Evolutionary conservation across 2,888 invertebrate genomes (phyloP).

Genomic region (Chrysina gloriosa): DNA sequence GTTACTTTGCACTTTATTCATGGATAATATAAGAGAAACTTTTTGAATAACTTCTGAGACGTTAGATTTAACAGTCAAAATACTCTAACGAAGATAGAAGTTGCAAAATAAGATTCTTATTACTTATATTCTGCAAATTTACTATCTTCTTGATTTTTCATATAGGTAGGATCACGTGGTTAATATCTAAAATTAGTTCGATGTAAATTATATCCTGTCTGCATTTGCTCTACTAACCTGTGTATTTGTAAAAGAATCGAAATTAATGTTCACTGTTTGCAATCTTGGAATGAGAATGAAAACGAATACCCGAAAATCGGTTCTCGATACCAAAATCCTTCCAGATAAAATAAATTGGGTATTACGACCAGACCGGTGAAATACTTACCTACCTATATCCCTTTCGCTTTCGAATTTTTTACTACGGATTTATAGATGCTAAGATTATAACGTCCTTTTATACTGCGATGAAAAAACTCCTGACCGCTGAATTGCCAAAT

Average conservation of each 20-base stretch:
- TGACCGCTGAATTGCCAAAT: background rate
- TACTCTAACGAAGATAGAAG: too few species aligned
- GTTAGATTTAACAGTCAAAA: too few species aligned
- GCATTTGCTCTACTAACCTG: background rate
- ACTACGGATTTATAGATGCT: constrained; percentile 13
- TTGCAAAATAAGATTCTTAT: too few species aligned
- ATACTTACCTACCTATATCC: constrained; percentile 12
- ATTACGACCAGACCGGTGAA: constrained; percentile 3
- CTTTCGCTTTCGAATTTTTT: constrained; percentile 23
- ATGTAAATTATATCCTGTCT: too few species aligned
- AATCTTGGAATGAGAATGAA: background rate
- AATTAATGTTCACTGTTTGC: background rate
- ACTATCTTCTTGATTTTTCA: too few species aligned
- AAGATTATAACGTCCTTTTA: background rate
- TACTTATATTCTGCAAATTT: too few species aligned
- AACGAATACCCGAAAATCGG: constrained; percentile 19
- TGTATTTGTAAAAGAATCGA: background rate
- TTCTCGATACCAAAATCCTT: constrained; percentile 9
- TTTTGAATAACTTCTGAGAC: too few species aligned
- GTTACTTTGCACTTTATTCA: too few species aligned
- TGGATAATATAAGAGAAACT: too few species aligned
- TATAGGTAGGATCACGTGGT: too few species aligned
- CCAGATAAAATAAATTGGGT: constrained; percentile 32
- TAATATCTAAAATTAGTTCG: too few species aligned
- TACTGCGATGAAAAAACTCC: background rate